Percentiles rank a stretch among this genome's conserved stretches.
These are phyloP conservation scores for Salvelinus alpinus DNA, from an alignment of 2,113 vertebrate genomes.

Conservation along the genomic window DNA sequence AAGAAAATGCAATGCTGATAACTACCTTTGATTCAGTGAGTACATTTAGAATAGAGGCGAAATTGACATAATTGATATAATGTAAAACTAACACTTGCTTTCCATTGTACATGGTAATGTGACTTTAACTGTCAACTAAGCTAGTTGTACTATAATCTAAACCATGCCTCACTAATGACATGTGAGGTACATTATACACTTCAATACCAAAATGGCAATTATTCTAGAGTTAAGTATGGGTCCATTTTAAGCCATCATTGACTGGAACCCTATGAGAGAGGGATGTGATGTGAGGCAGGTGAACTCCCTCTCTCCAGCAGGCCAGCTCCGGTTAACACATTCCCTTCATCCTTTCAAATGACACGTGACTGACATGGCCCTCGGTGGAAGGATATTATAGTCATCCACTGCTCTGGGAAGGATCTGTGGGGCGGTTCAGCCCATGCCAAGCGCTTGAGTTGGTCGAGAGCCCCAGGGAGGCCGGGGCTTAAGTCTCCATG, in stretches of 20 bases:
- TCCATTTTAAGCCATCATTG: not conserved
- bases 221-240: not conserved
- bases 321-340: slow-evolving; percentile 62
- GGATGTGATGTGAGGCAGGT: slow-evolving; percentile 38
- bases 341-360: slow-evolving; percentile 76
- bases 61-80: too few relatives aligned
- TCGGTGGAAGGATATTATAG: slow-evolving; percentile 76
- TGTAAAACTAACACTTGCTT: not conserved
- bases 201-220: not conserved
- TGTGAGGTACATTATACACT: not conserved
- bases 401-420: slow-evolving; percentile 72
- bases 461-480: slow-evolving; percentile 73
- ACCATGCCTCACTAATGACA: not conserved
- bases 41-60: too few relatives aligned
- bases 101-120: not conserved
- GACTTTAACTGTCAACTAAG: not conserved
- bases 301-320: slow-evolving; percentile 32
- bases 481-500: slow-evolving; percentile 73
- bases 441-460: slow-evolving; percentile 72
- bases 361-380: slow-evolving; percentile 71
- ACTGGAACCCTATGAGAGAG: not conserved
- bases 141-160: not conserved
- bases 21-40: not conserved
- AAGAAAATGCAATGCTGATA: not conserved
- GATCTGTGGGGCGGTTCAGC: slow-evolving; percentile 60